Evolutionary conservation across 2,888 invertebrate genomes (phyloP).

Genomic region (Apantesis nais): DNA sequence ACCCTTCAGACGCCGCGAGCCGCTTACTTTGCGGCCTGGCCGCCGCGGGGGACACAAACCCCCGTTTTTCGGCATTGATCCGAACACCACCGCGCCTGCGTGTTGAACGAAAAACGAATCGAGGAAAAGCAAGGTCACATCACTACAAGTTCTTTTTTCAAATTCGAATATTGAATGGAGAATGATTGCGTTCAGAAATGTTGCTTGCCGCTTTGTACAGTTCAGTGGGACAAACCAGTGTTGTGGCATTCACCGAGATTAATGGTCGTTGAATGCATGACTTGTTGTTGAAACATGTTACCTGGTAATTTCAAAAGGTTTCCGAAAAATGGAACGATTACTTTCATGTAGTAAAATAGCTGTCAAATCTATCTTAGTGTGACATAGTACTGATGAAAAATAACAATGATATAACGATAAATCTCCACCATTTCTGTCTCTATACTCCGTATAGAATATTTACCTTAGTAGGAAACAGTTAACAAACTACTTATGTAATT

Average conservation of each 20-base stretch:
- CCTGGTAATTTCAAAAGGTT: slow-evolving; percentile 13
- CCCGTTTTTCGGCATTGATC: slow-evolving; percentile 85
- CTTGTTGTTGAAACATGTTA: slow-evolving; percentile 21
- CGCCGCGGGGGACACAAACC: slow-evolving; percentile 66
- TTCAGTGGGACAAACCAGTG: slow-evolving; percentile 71
- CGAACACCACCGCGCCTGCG: slow-evolving; percentile 79
- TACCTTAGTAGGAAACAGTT: background rate
- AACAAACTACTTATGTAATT: background rate
- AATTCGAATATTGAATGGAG: slow-evolving; percentile 82
- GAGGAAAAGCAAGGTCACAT: slow-evolving; percentile 82
- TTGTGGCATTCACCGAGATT: slow-evolving; percentile 31
- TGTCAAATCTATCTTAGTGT: background rate
- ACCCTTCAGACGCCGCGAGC: slow-evolving; percentile 82
- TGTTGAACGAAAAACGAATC: slow-evolving; percentile 80
- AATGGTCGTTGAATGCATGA: slow-evolving; percentile 26
- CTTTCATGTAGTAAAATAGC: background rate
- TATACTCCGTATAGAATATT: background rate
- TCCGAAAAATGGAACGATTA: background rate
- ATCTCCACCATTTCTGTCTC: background rate
- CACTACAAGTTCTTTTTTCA: slow-evolving; percentile 82
- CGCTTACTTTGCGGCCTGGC: slow-evolving; percentile 77
- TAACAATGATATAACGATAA: background rate
- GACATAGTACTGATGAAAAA: background rate
- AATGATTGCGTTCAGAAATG: slow-evolving; percentile 73
- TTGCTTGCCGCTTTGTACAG: slow-evolving; percentile 62